phyloP scores from a whole-genome alignment of 2,113 vertebrate genomes.

The Uria aalge region DNA sequence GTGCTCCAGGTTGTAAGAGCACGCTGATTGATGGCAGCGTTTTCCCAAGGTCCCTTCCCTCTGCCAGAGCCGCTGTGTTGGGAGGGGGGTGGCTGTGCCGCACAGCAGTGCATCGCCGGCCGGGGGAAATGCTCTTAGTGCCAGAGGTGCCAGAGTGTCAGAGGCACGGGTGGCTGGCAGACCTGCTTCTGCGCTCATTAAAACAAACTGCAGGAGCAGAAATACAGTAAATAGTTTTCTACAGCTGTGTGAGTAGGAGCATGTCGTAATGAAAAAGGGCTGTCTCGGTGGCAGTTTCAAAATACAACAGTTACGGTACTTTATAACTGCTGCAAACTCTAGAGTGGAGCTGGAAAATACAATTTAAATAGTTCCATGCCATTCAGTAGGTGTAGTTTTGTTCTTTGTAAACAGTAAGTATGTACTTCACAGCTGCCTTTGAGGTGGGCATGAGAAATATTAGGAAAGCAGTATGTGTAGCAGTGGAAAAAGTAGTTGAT shows the following conservation, averaged over 20 bases:
- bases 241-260: neutral
- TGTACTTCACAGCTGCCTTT: neutral
- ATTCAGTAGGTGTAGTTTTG: neutral
- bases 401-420: neutral
- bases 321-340: neutral
- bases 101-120: neutral
- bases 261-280: neutral
- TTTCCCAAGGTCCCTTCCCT: neutral
- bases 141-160: too few species aligned
- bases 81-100: neutral
- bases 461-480: neutral
- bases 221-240: neutral
- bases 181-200: neutral
- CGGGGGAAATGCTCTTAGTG: neutral
- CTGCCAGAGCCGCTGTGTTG: neutral
- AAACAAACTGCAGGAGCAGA: neutral
- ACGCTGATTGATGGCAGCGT: neutral
- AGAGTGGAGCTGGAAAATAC: neutral
- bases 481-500: neutral
- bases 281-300: neutral
- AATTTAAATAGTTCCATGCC: neutral
- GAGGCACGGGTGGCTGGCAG: neutral
- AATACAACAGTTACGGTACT: neutral
- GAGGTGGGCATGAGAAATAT: neutral
- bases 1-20: neutral